Conservation (phyloP, 30 jellyfish, hydroid and myxozoan genomes). For the Chrysaora quinquecirrha region DNA sequence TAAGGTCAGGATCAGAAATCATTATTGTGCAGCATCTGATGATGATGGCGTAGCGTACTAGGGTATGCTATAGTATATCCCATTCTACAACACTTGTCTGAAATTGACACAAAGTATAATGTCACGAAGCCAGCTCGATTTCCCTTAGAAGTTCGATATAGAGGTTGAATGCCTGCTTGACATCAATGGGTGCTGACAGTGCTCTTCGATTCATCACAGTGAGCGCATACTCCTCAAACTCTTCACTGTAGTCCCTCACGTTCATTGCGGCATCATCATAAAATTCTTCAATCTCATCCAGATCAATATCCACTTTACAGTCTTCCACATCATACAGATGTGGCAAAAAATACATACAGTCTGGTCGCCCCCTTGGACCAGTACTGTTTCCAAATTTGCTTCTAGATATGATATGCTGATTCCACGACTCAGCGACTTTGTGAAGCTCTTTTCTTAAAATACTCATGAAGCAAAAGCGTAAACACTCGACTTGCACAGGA, state of each 20-base stretch:
- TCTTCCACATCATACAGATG: slow-evolving; percentile 5
- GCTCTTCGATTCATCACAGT: slow-evolving; percentile 26
- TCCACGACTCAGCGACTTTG: slow-evolving; percentile 55
- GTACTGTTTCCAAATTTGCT: slow-evolving; percentile 26
- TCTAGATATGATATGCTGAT: slow-evolving; percentile 28
- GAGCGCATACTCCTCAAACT: slow-evolving; percentile 52
- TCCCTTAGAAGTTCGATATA: slow-evolving; percentile 22
- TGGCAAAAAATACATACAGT: slow-evolving; percentile 37
- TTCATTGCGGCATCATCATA: slow-evolving; percentile 25
- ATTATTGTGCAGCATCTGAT: background rate
- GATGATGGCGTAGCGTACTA: slow-evolving; percentile 5
- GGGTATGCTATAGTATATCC: background rate
- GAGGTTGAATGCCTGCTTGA: slow-evolving; percentile 44
- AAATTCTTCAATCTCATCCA: slow-evolving; percentile 35
- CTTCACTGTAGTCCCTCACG: slow-evolving; percentile 22
- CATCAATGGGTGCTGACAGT: slow-evolving; percentile 32
- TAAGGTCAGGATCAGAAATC: slow-evolving; percentile 2
- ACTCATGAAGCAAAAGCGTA: slow-evolving; percentile 60
- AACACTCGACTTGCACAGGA: slow-evolving; percentile 49
- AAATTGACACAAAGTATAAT: background rate
- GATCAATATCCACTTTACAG: slow-evolving; percentile 20
- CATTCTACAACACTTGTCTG: background rate
- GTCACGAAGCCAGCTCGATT: slow-evolving; percentile 12
- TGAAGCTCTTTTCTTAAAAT: slow-evolving; percentile 64
- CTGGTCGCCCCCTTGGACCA: slow-evolving; percentile 66